Base-by-base conservation (phyloP, 1,140 invertebrate genomes). In the Aphis craccivora region DNA sequence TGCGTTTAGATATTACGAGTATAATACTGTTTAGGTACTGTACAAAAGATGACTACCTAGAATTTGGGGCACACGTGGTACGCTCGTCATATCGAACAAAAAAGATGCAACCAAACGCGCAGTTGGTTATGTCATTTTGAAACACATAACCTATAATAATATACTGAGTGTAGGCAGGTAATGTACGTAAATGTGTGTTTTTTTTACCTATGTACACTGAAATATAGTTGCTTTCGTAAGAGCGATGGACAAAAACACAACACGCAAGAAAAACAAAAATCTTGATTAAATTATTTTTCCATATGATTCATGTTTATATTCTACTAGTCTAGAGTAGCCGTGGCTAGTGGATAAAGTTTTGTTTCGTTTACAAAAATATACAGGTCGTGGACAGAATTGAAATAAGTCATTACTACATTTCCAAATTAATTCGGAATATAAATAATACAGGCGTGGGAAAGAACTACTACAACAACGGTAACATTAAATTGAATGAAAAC, bases 401-500 rank as follows among this genome's bases (percentile, higher is more conserved):
- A 89, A 89, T 25, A 37, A 89, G 87, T 43, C 43, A 43, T 87
- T n/a, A 76, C 60, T 67, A 76, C 4, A 76, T 76, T 76, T 35
- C n/a, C 5, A n/a, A 48, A 87, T 87, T 87, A 87, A 87, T 87
- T 87, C 14, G 25, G 30, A 76, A 35, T n/a, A n/a, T 40, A n/a
- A 87, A 87, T 87, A 87, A 48, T 87, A n/a, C 25, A n/a, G 11
- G 30, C 11, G 30, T 9, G 5, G 37, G 8, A 43, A 87, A 87
- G n/a, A 87, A 87, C 30, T n/a, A n/a, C 60, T 6, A 76, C 60
- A 35, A 43, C 5, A 40, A 51, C 48, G 18, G 37, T 48, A 53
- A 51, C n/a, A 53, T 89, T 90, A 60, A 90, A 60, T 60, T 60
- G 35, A 90, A 60, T 90, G 35, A 90, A 90, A 90, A 60, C 53